These are phyloP conservation scores for Acridotheres tristis DNA, from an alignment of 2,797 vertebrate genomes.

Conservation along the genomic window DNA sequence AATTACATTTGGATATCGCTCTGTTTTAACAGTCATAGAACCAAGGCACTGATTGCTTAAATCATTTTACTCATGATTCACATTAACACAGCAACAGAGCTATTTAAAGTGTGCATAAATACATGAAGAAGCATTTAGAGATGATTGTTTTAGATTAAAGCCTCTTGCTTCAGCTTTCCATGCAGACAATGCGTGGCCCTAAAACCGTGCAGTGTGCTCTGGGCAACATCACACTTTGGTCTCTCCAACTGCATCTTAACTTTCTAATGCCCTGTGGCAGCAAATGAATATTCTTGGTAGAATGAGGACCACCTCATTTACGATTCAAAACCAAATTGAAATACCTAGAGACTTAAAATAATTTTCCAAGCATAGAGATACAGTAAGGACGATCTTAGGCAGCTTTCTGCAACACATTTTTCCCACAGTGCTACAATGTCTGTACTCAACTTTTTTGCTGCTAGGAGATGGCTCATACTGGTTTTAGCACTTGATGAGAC, in stretches of 20 bases:
- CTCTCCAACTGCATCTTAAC: background rate
- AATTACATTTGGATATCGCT: background rate
- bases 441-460: background rate
- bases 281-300: background rate
- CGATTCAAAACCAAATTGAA: background rate
- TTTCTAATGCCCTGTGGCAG: background rate
- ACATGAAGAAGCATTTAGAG: background rate
- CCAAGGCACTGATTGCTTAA: background rate
- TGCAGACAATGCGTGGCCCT: rapidly evolving
- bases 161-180: background rate
- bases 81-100: background rate
- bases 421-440: background rate
- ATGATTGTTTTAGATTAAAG: background rate
- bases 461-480: background rate
- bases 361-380: background rate
- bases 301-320: background rate
- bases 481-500: background rate
- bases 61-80: background rate
- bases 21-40: background rate
- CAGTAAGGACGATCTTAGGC: background rate
- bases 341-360: background rate
- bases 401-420: background rate
- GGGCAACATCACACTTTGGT: background rate
- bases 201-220: background rate
- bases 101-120: conserved; percentile 19